These are phyloP conservation scores for Bhutanitis thaidina DNA, from an alignment of 2,888 invertebrate species.

Conservation along the genomic window DNA sequence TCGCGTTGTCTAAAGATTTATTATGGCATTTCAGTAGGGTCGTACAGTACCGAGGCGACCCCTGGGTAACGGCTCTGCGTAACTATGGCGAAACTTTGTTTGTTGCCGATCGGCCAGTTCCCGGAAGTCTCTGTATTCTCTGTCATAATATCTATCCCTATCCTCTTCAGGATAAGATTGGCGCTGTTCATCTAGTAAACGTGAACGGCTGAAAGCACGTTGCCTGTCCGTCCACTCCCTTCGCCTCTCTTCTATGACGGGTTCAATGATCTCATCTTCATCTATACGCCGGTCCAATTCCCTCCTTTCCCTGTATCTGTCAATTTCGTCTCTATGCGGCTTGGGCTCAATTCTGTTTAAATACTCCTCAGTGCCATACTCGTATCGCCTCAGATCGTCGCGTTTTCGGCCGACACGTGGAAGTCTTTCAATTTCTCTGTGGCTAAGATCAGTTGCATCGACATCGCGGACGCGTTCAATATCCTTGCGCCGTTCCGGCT, in stretches of 20 bases:
- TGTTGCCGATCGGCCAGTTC: slow-evolving; percentile 65
- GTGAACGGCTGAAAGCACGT: slow-evolving; percentile 70
- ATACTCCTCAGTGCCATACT: slow-evolving; percentile 69
- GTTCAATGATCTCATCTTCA: slow-evolving; percentile 70
- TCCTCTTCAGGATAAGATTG: slow-evolving; percentile 67
- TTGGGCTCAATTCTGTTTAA: slow-evolving; percentile 63
- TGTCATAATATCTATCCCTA: slow-evolving; percentile 63
- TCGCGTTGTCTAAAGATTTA: slow-evolving; percentile 42
- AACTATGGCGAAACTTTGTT: slow-evolving; percentile 81
- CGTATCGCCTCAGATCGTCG: slow-evolving; percentile 64
- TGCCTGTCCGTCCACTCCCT: slow-evolving; percentile 69
- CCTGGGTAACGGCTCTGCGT: slow-evolving; percentile 82
- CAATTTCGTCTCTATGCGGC: slow-evolving; percentile 60
- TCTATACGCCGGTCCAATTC: slow-evolving; percentile 68
- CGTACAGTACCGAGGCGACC: slow-evolving; percentile 71
- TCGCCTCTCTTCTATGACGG: slow-evolving; percentile 64
- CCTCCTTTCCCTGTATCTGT: slow-evolving; percentile 62
- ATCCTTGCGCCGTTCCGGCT: slow-evolving; percentile 53
- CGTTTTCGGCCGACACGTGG: slow-evolving; percentile 69
- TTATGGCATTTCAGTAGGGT: slow-evolving; percentile 76
- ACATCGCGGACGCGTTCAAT: slow-evolving; percentile 53
- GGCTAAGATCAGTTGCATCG: slow-evolving; percentile 45
- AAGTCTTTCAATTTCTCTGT: slow-evolving; percentile 65
- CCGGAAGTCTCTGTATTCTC: slow-evolving; percentile 66
- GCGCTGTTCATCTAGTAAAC: slow-evolving; percentile 66